Evolutionary conservation across 2,888 invertebrate genomes (phyloP).

Genomic region (Mantis religiosa): DNA sequence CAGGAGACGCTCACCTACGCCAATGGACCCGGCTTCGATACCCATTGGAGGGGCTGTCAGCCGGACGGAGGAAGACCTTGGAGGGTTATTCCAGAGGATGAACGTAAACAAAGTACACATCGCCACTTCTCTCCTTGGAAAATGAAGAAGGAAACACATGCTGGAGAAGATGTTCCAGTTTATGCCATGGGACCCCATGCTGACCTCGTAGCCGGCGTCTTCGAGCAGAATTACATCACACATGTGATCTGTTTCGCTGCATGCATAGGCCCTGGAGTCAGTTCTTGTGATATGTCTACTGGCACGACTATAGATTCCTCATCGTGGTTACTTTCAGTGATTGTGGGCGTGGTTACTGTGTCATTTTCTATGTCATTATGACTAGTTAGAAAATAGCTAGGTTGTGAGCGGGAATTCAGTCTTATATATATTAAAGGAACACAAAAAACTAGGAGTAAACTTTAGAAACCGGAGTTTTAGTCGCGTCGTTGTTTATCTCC

Average conservation of each 20-base stretch:
- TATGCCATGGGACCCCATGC: conserved; percentile 41
- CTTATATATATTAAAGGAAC: background rate
- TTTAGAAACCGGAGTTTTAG: too few species aligned
- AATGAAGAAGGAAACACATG: conserved; percentile 12
- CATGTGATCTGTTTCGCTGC: conserved; percentile 43
- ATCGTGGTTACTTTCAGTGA: background rate
- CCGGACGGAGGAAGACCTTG: background rate
- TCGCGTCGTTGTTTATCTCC: too few species aligned
- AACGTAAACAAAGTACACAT: background rate
- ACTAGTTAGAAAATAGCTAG: background rate
- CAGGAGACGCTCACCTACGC: background rate
- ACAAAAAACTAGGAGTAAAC: background rate
- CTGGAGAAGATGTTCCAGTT: conserved; percentile 25
- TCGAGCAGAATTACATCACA: conserved; percentile 49
- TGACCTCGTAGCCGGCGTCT: conserved; percentile 47
- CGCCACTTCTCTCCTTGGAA: background rate
- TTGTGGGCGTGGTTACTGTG: background rate
- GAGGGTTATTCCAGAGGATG: background rate
- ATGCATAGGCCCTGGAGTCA: conserved; percentile 40
- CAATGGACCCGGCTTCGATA: conserved; percentile 58
- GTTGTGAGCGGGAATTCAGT: background rate
- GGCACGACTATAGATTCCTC: background rate
- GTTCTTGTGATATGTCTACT: background rate
- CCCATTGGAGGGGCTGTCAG: conserved; percentile 39
- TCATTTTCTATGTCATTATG: background rate